phyloP scores from a whole-genome alignment of 2,113 vertebrate genomes.

The Scortum barcoo region DNA sequence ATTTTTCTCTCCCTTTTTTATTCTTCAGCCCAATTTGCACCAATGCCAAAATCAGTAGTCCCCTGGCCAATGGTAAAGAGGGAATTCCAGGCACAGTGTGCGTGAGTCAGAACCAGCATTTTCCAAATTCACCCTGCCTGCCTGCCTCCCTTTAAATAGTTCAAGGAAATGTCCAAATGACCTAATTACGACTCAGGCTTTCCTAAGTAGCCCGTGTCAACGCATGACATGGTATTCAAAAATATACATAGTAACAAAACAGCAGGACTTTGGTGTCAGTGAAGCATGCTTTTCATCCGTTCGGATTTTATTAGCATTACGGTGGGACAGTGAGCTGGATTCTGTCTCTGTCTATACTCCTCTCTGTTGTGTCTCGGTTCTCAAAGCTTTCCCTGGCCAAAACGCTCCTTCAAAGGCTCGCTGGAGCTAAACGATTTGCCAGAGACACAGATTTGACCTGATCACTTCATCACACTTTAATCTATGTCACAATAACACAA shows the following conservation, averaged over 20 bases:
- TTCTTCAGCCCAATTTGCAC: slow-evolving; percentile 68
- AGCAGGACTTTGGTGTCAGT: slow-evolving; percentile 50
- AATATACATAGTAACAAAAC: slow-evolving; percentile 72
- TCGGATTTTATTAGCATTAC: slow-evolving; percentile 52
- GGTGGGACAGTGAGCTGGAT: slow-evolving; percentile 52
- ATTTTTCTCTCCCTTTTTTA: slow-evolving; percentile 70
- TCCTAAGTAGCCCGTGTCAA: slow-evolving; percentile 78
- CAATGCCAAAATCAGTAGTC: slow-evolving; percentile 77
- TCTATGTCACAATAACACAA: slow-evolving; percentile 54
- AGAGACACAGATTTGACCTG: slow-evolving; percentile 60
- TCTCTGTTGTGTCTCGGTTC: slow-evolving; percentile 59
- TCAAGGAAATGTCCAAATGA: slow-evolving; percentile 84
- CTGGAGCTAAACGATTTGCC: slow-evolving; percentile 58
- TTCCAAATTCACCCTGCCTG: slow-evolving; percentile 79
- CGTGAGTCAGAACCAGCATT: slow-evolving; percentile 82
- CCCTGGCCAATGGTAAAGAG: slow-evolving; percentile 76
- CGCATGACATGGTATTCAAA: slow-evolving; percentile 76
- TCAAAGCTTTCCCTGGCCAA: slow-evolving; percentile 45
- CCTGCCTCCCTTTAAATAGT: slow-evolving; percentile 82
- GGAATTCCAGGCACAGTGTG: slow-evolving; percentile 83
- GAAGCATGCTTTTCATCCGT: slow-evolving; percentile 55
- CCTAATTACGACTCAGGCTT: slow-evolving; percentile 84
- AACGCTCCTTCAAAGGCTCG: slow-evolving; percentile 59
- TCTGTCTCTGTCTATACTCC: slow-evolving; percentile 61
- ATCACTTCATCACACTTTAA: slow-evolving; percentile 59